phyloP scores from a whole-genome alignment of 1,140 invertebrate species.

The Euschistus heros region DNA sequence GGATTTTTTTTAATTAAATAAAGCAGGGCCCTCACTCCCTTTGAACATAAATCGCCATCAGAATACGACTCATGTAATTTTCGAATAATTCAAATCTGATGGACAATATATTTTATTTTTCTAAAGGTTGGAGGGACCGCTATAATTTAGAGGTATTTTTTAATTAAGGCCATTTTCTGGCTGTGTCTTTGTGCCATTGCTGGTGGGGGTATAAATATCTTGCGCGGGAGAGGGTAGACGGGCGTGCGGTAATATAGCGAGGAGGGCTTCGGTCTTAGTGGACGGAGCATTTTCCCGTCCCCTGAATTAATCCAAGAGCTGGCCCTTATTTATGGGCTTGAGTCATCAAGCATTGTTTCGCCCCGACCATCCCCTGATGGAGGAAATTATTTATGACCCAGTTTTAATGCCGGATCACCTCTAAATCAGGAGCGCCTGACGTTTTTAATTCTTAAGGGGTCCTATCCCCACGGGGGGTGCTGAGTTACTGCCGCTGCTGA shows the following conservation, averaged over 20 bases:
- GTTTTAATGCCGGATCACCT: conserved; percentile 28
- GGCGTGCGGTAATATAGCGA: conserved; percentile 2
- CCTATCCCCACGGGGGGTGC: conserved; percentile 12
- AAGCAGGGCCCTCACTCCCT: no score
- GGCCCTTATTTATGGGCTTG: conserved; percentile 27
- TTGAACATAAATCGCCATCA: no score
- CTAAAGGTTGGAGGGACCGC: not conserved
- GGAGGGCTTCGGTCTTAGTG: not conserved
- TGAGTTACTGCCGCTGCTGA: conserved; percentile 11
- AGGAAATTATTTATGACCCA: conserved; percentile 27
- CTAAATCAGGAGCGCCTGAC: conserved; percentile 25
- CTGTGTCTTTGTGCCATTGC: not conserved
- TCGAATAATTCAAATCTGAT: not conserved
- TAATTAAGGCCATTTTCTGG: not conserved
- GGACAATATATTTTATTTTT: not conserved
- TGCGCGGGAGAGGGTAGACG: not conserved
- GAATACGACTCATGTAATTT: not conserved
- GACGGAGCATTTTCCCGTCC: not conserved
- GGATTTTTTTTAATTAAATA: no score
- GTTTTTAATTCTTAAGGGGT: conserved; percentile 28
- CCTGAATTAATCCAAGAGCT: conserved; percentile 7
- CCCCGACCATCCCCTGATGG: conserved; percentile 10
- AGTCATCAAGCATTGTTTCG: conserved; percentile 26
- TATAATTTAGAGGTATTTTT: conserved; percentile 4
- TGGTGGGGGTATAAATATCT: not conserved